These are phyloP conservation scores for Lepidostoma basale DNA, from an alignment of 1,140 invertebrate species.

Conservation along the genomic window DNA sequence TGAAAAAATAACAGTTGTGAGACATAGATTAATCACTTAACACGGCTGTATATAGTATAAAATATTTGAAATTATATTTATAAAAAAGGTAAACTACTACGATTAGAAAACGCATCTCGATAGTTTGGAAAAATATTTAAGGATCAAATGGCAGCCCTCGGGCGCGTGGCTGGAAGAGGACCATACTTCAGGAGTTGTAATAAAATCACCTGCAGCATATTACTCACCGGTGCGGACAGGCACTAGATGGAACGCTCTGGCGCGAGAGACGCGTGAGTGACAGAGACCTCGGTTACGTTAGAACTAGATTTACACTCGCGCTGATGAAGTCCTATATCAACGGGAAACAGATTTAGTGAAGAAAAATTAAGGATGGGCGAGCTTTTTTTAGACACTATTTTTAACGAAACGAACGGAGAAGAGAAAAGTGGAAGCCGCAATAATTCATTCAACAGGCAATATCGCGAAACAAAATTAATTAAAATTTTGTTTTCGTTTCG, in stretches of 20 bases:
- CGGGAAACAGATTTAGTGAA: too few species aligned
- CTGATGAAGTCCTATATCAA: too few species aligned
- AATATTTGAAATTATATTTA: too few species aligned
- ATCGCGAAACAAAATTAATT: constrained; percentile 7
- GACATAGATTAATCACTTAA: too few species aligned
- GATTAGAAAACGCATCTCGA: too few species aligned
- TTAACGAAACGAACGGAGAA: neutral
- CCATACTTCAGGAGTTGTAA: constrained; percentile 15
- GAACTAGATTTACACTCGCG: neutral
- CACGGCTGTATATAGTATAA: too few species aligned
- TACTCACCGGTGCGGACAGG: constrained; percentile 9
- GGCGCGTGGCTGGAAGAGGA: neutral
- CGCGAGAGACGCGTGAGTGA: neutral
- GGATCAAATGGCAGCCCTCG: too few species aligned
- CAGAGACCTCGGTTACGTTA: neutral
- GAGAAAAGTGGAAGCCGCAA: neutral
- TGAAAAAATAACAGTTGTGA: too few species aligned
- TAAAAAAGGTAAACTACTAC: too few species aligned
- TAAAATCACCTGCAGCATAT: constrained; percentile 15
- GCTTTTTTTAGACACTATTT: too few species aligned
- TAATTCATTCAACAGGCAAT: neutral
- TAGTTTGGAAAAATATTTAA: too few species aligned
- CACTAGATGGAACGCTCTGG: neutral
- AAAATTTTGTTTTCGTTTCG: neutral
- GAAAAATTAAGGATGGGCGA: too few species aligned